phyloP scores from a whole-genome alignment of 2,888 invertebrate species.

The Ophioninae sp. region DNA sequence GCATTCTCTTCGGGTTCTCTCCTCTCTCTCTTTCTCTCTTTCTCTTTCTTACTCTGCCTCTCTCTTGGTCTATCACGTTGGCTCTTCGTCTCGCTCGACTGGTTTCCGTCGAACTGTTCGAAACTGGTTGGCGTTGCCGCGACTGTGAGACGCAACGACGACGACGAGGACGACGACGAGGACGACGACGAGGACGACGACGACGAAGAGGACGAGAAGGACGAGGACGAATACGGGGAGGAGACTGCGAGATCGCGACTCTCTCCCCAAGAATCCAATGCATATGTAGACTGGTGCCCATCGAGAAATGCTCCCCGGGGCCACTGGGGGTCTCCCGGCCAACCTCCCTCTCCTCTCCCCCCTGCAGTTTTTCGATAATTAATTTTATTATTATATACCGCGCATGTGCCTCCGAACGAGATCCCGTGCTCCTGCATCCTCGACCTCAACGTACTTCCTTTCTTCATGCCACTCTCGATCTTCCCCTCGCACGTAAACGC shows the following conservation, averaged over 20 bases:
- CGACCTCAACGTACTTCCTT: slow-evolving; percentile 14
- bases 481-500: slow-evolving; percentile 1
- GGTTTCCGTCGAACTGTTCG: slow-evolving; percentile 78
- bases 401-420: slow-evolving; percentile 44
- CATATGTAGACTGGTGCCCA: slow-evolving; percentile 11
- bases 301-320: slow-evolving; percentile 48
- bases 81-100: slow-evolving; percentile 72
- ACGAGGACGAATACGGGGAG: slow-evolving; percentile 43
- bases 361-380: slow-evolving; percentile 70
- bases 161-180: slow-evolving; percentile 41
- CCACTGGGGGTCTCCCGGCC: slow-evolving; percentile 62
- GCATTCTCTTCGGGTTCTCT: slow-evolving; percentile 65
- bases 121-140: slow-evolving; percentile 74
- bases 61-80: slow-evolving; percentile 49
- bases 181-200: slow-evolving; percentile 48
- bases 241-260: slow-evolving; percentile 29
- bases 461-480: slow-evolving; percentile 6
- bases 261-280: slow-evolving; percentile 45
- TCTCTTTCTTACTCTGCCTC: slow-evolving; percentile 46
- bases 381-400: slow-evolving; percentile 71
- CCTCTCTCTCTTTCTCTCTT: slow-evolving; percentile 48
- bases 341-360: slow-evolving; percentile 26
- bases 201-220: slow-evolving; percentile 40
- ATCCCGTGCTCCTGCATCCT: slow-evolving; percentile 35
- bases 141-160: slow-evolving; percentile 53